Evolutionary conservation across 2,797 vertebrate genomes (phyloP).

Genomic region (Pampus argenteus): DNA sequence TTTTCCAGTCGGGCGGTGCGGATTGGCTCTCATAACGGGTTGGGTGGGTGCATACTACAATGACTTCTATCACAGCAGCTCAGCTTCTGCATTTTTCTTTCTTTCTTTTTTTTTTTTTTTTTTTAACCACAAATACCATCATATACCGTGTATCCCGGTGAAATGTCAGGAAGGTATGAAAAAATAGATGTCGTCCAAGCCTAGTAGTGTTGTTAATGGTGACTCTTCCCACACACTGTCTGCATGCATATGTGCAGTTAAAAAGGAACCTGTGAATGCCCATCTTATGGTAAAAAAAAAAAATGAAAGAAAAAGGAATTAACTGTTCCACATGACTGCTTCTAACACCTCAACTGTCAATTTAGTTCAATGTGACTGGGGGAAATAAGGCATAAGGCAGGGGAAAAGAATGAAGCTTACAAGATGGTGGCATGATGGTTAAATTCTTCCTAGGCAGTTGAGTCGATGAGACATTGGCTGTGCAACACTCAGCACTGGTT

Average conservation of each 20-base stretch:
- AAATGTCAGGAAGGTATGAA: too few relatives aligned
- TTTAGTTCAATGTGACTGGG: slow-evolving; percentile 34
- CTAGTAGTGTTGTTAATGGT: slow-evolving; percentile 32
- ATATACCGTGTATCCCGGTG: too few relatives aligned
- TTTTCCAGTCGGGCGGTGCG: too few relatives aligned
- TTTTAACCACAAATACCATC: too few relatives aligned
- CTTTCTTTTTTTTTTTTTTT: too few relatives aligned
- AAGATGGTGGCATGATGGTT: slow-evolving; percentile 52
- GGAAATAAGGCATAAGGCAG: slow-evolving; percentile 4
- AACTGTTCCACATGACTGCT: slow-evolving; percentile 49
- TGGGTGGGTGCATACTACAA: too few relatives aligned
- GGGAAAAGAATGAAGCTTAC: slow-evolving; percentile 19
- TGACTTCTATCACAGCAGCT: too few relatives aligned
- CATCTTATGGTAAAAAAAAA: slow-evolving; percentile 15
- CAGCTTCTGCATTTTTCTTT: too few relatives aligned
- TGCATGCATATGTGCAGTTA: slow-evolving; percentile 38
- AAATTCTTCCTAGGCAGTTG: slow-evolving; percentile 60
- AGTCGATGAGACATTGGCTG: slow-evolving; percentile 67
- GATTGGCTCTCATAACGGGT: too few relatives aligned
- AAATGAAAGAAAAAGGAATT: neutral
- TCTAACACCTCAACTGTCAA: slow-evolving; percentile 57
- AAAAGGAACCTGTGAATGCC: slow-evolving; percentile 53
- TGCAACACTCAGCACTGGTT: slow-evolving; percentile 75
- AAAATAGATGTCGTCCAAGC: too few relatives aligned
- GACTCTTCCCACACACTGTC: slow-evolving; percentile 59